phyloP scores from a whole-genome alignment of 1,140 invertebrate genomes.

The Hirudo medicinalis region DNA sequence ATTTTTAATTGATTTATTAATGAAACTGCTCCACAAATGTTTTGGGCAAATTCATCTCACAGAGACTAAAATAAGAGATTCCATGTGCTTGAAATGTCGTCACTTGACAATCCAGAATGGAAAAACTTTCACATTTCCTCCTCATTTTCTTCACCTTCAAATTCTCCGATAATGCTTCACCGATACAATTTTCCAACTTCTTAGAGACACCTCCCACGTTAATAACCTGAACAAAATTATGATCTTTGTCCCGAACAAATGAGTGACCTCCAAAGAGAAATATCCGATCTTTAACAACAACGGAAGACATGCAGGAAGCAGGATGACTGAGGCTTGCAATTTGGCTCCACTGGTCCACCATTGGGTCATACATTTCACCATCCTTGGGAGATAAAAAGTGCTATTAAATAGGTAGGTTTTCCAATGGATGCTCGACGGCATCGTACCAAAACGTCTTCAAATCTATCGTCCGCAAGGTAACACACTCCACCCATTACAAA shows the following conservation, averaged over 20 bases:
- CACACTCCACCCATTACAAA: conserved; percentile 6
- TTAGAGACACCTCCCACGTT: neutral
- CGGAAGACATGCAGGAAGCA: neutral
- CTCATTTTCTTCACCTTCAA: neutral
- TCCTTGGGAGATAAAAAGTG: neutral
- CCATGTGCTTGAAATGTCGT: neutral
- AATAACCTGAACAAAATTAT: conserved; percentile 11
- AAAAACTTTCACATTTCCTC: neutral
- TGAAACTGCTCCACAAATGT: conserved; percentile 1
- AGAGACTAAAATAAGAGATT: neutral
- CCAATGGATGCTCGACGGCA: neutral
- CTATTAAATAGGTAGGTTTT: neutral
- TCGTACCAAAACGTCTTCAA: neutral
- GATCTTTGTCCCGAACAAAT: neutral
- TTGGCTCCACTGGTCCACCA: neutral
- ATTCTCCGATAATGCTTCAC: neutral
- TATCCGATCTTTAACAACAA: neutral
- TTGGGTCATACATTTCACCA: conserved; percentile 1
- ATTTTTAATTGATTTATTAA: neutral
- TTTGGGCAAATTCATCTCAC: conserved; percentile 1
- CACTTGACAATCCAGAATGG: neutral
- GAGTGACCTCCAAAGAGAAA: conserved; percentile 15
- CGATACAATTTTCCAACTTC: neutral
- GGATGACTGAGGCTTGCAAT: neutral
- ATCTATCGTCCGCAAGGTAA: neutral